Evolutionary conservation across 2,888 invertebrate genomes (phyloP), one percentile per base, ranked within the genome.

Genomic region (Ophion slaviceki): DNA sequence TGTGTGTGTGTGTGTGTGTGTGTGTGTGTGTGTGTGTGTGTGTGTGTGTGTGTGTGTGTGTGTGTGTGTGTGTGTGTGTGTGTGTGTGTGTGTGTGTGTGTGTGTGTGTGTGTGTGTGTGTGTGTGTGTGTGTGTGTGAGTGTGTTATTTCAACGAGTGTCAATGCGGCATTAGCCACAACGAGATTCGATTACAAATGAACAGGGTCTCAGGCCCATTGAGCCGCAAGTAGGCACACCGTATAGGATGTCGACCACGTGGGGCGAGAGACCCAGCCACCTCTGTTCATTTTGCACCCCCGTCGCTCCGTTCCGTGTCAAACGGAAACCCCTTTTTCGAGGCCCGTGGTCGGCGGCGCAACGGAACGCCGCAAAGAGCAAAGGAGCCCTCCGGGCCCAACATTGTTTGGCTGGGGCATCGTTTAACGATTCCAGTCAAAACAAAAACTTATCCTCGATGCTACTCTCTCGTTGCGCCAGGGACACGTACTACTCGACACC

Each of bases 361-460:
- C 3, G 57, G 59, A 45, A 3, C 47, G 28, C 57, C 59, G 70
- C 78, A 85, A 85, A 82, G 82, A 68, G 47, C 40, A 62, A 47
- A 62, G 59, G 14, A 64, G 68, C 24, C 5, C 36, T 68, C 68
- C 32, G 75, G 77, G 57, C 36, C 62, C 82, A 61, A 70, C 82
- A 80, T 79, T 85, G 86, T 86, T 85, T 85, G 64, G 62, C 40
- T 64, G 57, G 53, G 80, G 72, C 62, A 82, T 71, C 86, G 80
- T 86, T 86, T 84, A 82, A 82, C 77, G 68, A 66, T 76, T 57
- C 68, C 76, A 85, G 86, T 85, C 86, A 86, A 85, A 86, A 86
- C 86, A 86, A 68, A 74, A 82, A 57, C 10, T 70, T 67, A 17
- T 17, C 24, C 59, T 17, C 68, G 40, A 8, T 8, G 40, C 57